A percentile compares a stretch with the other conserved stretches of the same genome.
These are phyloP conservation scores for Psammodynastes pulverulentus DNA, from an alignment of 2,113 vertebrate species.

Conservation along the genomic window DNA sequence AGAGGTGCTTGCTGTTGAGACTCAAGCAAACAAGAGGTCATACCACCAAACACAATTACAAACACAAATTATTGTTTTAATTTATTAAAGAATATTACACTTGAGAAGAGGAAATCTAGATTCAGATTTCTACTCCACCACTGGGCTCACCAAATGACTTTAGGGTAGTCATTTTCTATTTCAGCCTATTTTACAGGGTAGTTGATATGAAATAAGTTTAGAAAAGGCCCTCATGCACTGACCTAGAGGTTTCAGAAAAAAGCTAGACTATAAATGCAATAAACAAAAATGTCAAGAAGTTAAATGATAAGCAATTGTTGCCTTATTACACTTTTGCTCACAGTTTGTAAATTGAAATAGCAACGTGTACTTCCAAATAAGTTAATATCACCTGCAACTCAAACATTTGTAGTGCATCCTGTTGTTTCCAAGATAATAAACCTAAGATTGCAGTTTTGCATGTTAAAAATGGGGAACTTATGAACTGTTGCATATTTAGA, in stretches of 20 bases:
- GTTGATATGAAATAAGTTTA: neutral
- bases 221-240: neutral
- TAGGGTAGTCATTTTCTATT: neutral
- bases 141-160: neutral
- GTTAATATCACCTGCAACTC: neutral
- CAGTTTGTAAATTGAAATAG: neutral
- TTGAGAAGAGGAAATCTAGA: neutral
- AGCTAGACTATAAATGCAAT: neutral
- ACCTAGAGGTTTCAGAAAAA: neutral
- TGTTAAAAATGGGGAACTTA: neutral
- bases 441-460: neutral
- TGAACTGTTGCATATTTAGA: neutral
- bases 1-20: neutral
- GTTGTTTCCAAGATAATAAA: neutral
- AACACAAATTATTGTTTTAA: neutral
- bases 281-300: neutral
- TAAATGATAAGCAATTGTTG: rapidly evolving
- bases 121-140: neutral
- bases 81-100: neutral
- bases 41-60: neutral
- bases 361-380: neutral
- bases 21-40: neutral
- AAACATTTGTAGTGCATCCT: no score
- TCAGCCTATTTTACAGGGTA: neutral
- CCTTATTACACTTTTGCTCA: neutral